Evolutionary conservation across 1,140 invertebrate species (phyloP), one percentile per base, ranked within the genome.

Genomic region (Mercenaria mercenaria): DNA sequence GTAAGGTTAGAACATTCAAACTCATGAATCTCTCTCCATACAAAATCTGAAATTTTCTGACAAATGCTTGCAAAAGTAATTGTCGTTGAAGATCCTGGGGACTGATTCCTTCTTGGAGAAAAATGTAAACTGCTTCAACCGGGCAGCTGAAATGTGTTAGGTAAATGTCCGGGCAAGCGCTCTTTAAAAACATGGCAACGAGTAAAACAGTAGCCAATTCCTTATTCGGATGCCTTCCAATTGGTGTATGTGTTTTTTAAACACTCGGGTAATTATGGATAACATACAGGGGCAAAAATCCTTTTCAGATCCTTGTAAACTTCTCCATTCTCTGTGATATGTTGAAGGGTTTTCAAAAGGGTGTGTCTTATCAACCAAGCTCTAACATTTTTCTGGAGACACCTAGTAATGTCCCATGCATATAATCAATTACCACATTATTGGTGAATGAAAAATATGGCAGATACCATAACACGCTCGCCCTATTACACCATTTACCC

Each of bases 321-420:
- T 10, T 79, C 59, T 34, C 23, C 1, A 88, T 37, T 32, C 29
- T 50, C 10, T 69, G 10, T 6, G 80, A 56, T 34, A 91, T 83
- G 32, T 69, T 83, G 32, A 15, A 88, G 15, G 61, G 32, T 72
- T 67, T n/a, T n/a, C 43, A 41, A 47, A 29, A 2, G 50, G 20
- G 32, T 79, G 29, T n/a, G 43, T 56, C n/a, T 29, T 37, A 41
- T 76, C 79, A 77, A 84, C 86, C 80, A 91, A 85, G 32, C 20
- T 43, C 39, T 34, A 91, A 67, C 15, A 91, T 41, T 67, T 88
- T 88, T 32, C 88, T 91, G 8, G 47, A 47, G 4, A 84, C 64
- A 39, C 90, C 90, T 10, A 91, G 41, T 18, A 91, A 34, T 8
- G 56, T 84, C 23, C 90, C 90, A 80, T 91, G 90, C 90, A 91